These are phyloP conservation scores for Odontomachus brunneus DNA, from an alignment of 1,140 invertebrate genomes.

Conservation along the genomic window DNA sequence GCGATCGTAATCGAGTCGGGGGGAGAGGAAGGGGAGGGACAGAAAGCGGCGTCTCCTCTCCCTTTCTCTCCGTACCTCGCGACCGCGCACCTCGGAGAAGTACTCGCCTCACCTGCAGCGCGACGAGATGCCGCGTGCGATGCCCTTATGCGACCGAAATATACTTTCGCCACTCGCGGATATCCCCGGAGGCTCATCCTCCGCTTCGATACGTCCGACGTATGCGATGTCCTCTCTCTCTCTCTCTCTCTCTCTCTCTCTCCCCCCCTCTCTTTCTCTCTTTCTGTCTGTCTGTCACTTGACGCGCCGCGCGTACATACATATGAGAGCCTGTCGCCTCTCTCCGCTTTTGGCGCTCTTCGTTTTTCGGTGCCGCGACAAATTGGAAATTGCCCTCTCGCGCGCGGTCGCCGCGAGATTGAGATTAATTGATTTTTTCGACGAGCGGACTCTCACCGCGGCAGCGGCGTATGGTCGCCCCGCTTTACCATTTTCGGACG, in stretches of 20 bases:
- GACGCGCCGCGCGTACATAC: constrained; percentile 1
- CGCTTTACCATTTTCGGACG: constrained; percentile 73
- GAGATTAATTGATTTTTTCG: constrained; percentile 80
- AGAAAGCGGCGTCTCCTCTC: constrained; percentile 20
- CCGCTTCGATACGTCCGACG: background rate
- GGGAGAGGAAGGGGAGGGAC: too few species aligned
- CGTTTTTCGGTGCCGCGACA: constrained; percentile 75
- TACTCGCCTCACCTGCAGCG: constrained; percentile 61
- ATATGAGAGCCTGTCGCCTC: background rate
- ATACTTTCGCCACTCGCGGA: constrained; percentile 72
- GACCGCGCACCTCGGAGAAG: background rate
- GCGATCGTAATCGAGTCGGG: constrained; percentile 32
- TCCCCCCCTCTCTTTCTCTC: background rate
- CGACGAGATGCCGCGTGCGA: constrained; percentile 52
- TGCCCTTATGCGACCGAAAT: constrained; percentile 72
- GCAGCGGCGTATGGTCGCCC: constrained; percentile 38
- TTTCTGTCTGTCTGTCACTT: constrained; percentile 37
- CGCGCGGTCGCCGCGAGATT: constrained; percentile 70
- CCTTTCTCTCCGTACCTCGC: background rate
- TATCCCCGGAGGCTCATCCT: constrained; percentile 55
- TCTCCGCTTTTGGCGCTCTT: constrained; percentile 58
- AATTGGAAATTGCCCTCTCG: constrained; percentile 79
- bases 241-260: background rate
- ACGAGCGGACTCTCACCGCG: constrained; percentile 64
- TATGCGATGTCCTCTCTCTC: constrained; percentile 1